Evolutionary conservation across 2,797 vertebrate species (phyloP).

Genomic region (Gallinago stenura): DNA sequence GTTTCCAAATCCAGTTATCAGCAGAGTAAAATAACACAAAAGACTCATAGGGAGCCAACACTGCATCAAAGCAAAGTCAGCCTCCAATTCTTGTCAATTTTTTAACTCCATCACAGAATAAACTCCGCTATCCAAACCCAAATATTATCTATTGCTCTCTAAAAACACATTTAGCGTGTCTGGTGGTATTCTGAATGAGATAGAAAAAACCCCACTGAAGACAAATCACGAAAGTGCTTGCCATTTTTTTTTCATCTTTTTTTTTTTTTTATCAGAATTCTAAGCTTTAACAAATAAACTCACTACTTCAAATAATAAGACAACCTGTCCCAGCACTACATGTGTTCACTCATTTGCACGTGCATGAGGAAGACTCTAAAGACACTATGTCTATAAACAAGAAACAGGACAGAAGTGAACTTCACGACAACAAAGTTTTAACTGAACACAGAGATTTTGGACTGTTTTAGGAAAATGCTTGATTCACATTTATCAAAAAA

Average conservation of each 20-base stretch:
- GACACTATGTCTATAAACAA: background rate
- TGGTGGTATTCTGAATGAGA: background rate
- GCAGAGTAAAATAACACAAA: background rate
- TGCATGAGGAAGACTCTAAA: background rate
- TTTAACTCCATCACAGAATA: background rate
- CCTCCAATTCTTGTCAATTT: background rate
- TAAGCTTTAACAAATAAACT: background rate
- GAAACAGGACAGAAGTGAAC: background rate
- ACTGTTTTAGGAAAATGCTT: background rate
- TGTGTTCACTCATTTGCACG: rapidly evolving
- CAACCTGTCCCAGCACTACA: background rate
- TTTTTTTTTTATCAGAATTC: background rate
- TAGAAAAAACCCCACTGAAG: background rate
- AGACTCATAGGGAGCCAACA: background rate
- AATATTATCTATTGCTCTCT: background rate
- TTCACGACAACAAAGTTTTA: background rate
- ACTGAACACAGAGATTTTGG: background rate
- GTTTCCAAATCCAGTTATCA: background rate
- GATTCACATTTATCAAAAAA: background rate
- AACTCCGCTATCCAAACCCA: background rate
- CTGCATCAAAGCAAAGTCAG: background rate
- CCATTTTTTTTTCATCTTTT: background rate
- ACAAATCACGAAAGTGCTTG: background rate
- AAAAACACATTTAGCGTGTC: background rate
- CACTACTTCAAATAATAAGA: background rate